Evolutionary conservation across 2,888 invertebrate genomes (phyloP).

Genomic region (Meloe dianella): DNA sequence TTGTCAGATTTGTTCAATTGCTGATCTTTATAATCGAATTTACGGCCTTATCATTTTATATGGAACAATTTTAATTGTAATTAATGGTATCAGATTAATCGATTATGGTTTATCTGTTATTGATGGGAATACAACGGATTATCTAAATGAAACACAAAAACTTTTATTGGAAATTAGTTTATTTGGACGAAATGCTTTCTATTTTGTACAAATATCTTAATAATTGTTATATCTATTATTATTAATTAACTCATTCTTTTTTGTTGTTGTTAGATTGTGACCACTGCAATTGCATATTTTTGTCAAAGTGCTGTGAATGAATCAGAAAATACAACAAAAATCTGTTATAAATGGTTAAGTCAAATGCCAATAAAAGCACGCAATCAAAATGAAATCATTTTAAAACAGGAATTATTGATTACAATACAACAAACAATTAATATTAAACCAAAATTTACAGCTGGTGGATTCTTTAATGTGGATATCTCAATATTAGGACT

Average conservation of each 20-base stretch:
- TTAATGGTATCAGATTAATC: neutral
- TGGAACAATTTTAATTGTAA: neutral
- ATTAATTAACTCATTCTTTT: too few relatives aligned
- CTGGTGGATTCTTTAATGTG: slow-evolving; percentile 29
- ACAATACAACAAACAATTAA: slow-evolving; percentile 20
- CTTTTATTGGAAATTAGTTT: too few relatives aligned
- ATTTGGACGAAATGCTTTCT: too few relatives aligned
- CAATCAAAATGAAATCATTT: slow-evolving; percentile 1
- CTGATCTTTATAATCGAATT: slow-evolving; percentile 28
- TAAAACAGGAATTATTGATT: slow-evolving; percentile 23
- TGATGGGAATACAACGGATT: too few relatives aligned
- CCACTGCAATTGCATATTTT: neutral
- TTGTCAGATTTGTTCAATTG: slow-evolving; percentile 28
- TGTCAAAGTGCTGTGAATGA: neutral
- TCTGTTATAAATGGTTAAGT: neutral
- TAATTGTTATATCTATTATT: too few relatives aligned
- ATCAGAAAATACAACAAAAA: neutral
- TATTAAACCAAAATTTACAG: slow-evolving; percentile 31
- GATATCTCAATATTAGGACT: slow-evolving; percentile 20
- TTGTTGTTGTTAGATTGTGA: neutral
- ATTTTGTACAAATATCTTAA: too few relatives aligned
- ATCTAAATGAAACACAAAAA: too few relatives aligned
- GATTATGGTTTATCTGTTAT: neutral
- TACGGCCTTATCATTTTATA: slow-evolving; percentile 38
- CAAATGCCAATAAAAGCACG: neutral